These are phyloP conservation scores for Diadromus collaris DNA, from an alignment of 2,888 invertebrate genomes.

Conservation along the genomic window DNA sequence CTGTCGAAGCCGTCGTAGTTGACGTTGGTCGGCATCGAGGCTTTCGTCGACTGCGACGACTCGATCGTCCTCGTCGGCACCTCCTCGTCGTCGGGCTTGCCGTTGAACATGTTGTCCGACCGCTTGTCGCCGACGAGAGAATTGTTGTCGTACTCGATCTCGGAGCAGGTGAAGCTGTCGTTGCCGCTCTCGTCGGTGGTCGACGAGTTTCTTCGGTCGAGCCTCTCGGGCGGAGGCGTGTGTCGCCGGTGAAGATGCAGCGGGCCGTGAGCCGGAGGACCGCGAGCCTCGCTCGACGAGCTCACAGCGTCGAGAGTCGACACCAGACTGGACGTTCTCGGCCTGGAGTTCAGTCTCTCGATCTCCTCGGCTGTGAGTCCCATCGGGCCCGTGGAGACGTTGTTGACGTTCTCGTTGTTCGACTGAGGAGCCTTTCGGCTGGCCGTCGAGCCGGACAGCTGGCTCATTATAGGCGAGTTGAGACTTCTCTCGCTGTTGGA, in stretches of 20 bases:
- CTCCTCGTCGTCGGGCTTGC: conserved; percentile 81
- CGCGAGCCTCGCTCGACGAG: conserved; percentile 91
- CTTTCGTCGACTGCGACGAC: conserved; percentile 81
- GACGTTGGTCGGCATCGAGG: conserved; percentile 86
- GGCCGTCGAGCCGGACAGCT: conserved; percentile 91
- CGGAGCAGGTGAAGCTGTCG: conserved; percentile 98
- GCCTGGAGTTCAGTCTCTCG: conserved; percentile 92
- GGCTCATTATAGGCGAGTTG: conserved; percentile 96
- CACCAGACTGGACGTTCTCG: conserved; percentile 94
- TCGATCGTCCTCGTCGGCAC: conserved; percentile 79
- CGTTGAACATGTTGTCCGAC: conserved; percentile 83
- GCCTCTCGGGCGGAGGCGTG: conserved; percentile 87
- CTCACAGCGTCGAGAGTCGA: conserved; percentile 95
- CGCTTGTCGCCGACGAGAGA: conserved; percentile 91
- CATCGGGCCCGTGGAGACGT: conserved; percentile 85
- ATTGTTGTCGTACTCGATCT: conserved; percentile 97
- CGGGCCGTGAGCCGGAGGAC: conserved; percentile 85
- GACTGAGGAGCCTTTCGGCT: conserved; percentile 89
- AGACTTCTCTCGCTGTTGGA: conserved; percentile 95
- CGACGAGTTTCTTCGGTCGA: conserved; percentile 88
- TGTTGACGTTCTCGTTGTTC: conserved; percentile 82
- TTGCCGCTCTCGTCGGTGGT: conserved; percentile 96
- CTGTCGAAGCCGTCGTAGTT: conserved; percentile 96
- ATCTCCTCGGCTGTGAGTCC: conserved; percentile 97
- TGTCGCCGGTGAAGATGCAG: conserved; percentile 85